Evolutionary conservation across 92 coral and sea anemone species (phyloP).

Genomic region (Phenganax subtilis): DNA sequence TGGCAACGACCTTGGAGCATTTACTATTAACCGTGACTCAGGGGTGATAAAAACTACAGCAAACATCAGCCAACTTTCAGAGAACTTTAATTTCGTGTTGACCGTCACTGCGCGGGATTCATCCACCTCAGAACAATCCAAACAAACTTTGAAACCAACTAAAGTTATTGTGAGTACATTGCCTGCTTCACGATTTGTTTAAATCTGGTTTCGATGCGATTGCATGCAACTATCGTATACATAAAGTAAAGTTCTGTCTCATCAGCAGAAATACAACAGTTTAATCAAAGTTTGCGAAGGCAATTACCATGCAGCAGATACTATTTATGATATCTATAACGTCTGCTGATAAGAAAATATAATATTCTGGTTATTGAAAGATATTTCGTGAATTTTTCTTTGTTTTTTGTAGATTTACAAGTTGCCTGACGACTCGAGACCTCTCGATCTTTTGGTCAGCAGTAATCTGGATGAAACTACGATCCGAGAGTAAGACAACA

Average conservation of each 20-base stretch:
- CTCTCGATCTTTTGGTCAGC: conserved; percentile 9
- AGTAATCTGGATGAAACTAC: conserved; percentile 2
- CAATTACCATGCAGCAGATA: too few species aligned
- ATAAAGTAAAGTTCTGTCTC: too few species aligned
- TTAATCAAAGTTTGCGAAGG: too few species aligned
- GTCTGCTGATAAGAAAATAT: neutral
- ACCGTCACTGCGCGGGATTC: conserved; percentile 20
- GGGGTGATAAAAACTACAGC: conserved; percentile 12
- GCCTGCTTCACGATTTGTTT: neutral
- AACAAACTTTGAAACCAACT: neutral
- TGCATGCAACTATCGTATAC: too few species aligned
- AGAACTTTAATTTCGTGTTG: neutral
- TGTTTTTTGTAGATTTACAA: neutral
- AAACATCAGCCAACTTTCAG: neutral
- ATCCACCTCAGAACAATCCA: neutral
- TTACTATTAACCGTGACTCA: conserved; percentile 1
- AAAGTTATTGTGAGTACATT: conserved; percentile 21
- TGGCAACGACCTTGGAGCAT: conserved; percentile 22
- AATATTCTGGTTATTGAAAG: neutral
- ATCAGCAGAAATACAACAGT: too few species aligned
- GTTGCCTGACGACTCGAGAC: neutral
- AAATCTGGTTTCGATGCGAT: neutral
- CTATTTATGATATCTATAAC: too few species aligned
- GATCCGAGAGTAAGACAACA: conserved; percentile 14
- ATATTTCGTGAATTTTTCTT: neutral